Base-by-base conservation (phyloP, 2,797 vertebrate genomes). In the Molossus alvarezi region DNA sequence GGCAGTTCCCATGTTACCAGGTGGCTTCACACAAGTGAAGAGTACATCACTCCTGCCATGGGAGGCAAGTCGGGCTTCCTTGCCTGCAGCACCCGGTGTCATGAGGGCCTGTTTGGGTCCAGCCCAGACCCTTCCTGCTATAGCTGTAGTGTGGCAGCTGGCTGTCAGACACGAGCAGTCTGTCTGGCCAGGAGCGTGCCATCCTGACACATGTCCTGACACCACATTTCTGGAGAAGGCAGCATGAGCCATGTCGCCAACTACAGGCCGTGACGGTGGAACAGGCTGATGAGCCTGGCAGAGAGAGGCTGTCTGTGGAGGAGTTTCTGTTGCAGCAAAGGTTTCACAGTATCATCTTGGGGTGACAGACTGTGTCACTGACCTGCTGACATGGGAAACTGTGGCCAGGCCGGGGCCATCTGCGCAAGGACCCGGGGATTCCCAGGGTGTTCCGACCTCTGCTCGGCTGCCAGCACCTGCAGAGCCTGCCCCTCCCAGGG, bases 141-240 rank as follows among this genome's bases (percentile, higher is more conserved):
- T 33, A 48, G 41, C 71, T 25, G 14, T 2, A 33, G 4, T 4
- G 0, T 67, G 41, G 80, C 83, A 79, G 33, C 76, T 57, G 86
- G 80, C 93, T 81, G 67, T 65, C 91, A 64, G 76, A 75, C 83
- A 76, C 25, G n/a, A 86, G 60, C 82, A 23, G 41, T 12, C 25
- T 21, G 88, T 51, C 96, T 88, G 91, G 85, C 96, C 94, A 92
- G 67, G 69, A 95, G 65, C 79, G 1, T 72, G 86, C 87, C 7
- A 18, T 67, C 87, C 91, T 88, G 88, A 96, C 91, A 96, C 73
- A 55, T 71, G 82, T 89, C 72, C 48, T 18, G 20, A 89, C 81
- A 83, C 14, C 64, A 53, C 27, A 53, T 27, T 92, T 85, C 69
- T 76, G 91, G 88, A 90, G 85, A 53, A 96, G 90, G 82, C 23